Base-by-base conservation (phyloP, 2,888 invertebrate species). In the Lepidochrysops patricia region DNA sequence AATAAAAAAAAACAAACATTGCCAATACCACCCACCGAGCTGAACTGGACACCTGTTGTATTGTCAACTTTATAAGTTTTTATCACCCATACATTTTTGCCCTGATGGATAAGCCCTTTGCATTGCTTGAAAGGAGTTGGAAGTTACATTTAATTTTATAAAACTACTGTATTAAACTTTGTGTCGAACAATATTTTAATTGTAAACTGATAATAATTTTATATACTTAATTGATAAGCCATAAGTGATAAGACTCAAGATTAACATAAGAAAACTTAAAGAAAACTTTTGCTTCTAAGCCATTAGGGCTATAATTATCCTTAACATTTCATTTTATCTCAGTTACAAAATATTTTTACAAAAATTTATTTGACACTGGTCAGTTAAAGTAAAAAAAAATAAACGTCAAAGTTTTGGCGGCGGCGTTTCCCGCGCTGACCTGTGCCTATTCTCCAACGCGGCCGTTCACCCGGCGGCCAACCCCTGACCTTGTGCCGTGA, bases 401-500 rank as follows among this genome's bases (percentile, higher is more conserved):
- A 15, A 43, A 52, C 43, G 43, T 43, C 43, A 43, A 23, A 43
- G 43, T 43, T 43, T 23, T 43, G 43, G 43, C 43, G 43, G 15
- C 35, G 15, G 43, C 19, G 32, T 54, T 54, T 54, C 19, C 27
- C 43, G 27, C 54, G 54, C 27, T 84, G 68, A 71, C 72, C 75
- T 78, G 76, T 80, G 80, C 73, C 81, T 82, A 83, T 82, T 82
- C 78, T 80, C 81, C 82, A 77, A 64, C 61, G 63, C 80, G 87
- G 81, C 65, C 86, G 74, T 81, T 84, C 87, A 87, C 87, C 88
- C 80, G 74, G 73, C 76, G 80, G 78, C 84, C 86, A 87, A 86
- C 88, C 88, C 86, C 84, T 88, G 88, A 88, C 88, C 88, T 88
- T 88, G 78, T 84, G 71, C 83, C 84, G 86, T 86, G 84, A 87